Base-by-base conservation (phyloP, 2,797 vertebrate genomes). In the Premnoplex brunnescens region DNA sequence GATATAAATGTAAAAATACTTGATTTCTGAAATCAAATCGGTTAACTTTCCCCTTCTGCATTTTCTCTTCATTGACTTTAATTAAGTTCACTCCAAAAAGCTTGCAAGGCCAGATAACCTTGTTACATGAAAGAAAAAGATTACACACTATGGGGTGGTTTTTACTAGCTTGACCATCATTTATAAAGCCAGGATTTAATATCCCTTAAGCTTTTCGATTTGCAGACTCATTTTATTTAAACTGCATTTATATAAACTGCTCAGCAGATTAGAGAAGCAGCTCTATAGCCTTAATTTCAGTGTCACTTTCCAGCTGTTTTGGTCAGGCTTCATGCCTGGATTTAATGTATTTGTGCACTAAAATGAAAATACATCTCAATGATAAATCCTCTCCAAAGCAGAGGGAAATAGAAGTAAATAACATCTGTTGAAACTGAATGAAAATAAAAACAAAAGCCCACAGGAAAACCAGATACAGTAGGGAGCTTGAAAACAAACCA, bases 221-320 rank as follows among this genome's bases (percentile, higher is more conserved):
- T 92, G 64, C 74, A 95, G 85, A 81, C 66, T 86, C 54, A 88
- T 95, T 97, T 97, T 96, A 97, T 97, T 96, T 97, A 97, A 96
- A 97, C 92, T 93, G 74, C 95, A 94, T 97, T 97, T 86, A 84
- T 96, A 95, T 95, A 97, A 96, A 97, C 79, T 95, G 94, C 67
- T 96, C 78, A 94, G 79, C 67, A 74, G 72, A 97, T 97, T 97
- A 97, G 92, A 96, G 64, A 89, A 48, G 41, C 85, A 94, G 62
- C 94, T 95, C 81, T 78, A 92, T 89, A 86, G 59, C 84, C 77
- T 97, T 96, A 91, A 97, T 97, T 97, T 93, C 66, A 85, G 73
- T 92, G 88, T 96, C 84, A 95, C 77, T 96, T 97, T 97, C 97
- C 95, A 96, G 89, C 81, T 95, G 58, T 97, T 96, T 97, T 96